Percentiles rank a stretch among this genome's conserved stretches.
Evolutionary conservation across 2,888 invertebrate genomes (phyloP).

Genomic region (Tenthredo notha): DNA sequence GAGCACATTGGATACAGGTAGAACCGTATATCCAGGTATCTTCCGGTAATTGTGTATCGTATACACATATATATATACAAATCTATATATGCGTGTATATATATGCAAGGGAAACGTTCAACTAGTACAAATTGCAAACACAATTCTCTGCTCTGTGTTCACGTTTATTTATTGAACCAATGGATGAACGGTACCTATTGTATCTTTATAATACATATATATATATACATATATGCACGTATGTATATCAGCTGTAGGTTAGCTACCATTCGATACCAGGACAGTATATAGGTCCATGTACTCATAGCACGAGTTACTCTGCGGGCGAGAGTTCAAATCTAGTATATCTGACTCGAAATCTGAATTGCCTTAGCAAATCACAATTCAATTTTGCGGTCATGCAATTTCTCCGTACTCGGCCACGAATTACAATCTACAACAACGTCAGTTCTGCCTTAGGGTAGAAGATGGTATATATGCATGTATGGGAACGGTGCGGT

Average conservation of each 20-base stretch:
- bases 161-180: constrained; percentile 69
- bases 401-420: constrained; percentile 20
- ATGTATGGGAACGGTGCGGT: neutral
- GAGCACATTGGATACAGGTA: constrained; percentile 23
- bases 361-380: constrained; percentile 39
- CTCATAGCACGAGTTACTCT: constrained; percentile 20
- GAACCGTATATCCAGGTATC: constrained; percentile 21
- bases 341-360: constrained; percentile 35
- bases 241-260: neutral
- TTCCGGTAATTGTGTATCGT: constrained; percentile 39
- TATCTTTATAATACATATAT: constrained; percentile 35
- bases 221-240: neutral
- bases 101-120: constrained; percentile 37
- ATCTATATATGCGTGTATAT: constrained; percentile 56
- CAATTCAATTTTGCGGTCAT: constrained; percentile 30
- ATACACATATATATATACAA: constrained; percentile 52
- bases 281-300: constrained; percentile 2
- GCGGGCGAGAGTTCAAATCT: constrained; percentile 28
- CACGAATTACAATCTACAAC: constrained; percentile 13
- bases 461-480: neutral
- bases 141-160: constrained; percentile 62
- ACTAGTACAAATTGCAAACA: constrained; percentile 63
- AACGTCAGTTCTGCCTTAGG: neutral
- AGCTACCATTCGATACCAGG: neutral
- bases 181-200: constrained; percentile 67